Evolutionary conservation across 2,113 vertebrate species (phyloP).

Genomic region (Solenodon paradoxus): DNA sequence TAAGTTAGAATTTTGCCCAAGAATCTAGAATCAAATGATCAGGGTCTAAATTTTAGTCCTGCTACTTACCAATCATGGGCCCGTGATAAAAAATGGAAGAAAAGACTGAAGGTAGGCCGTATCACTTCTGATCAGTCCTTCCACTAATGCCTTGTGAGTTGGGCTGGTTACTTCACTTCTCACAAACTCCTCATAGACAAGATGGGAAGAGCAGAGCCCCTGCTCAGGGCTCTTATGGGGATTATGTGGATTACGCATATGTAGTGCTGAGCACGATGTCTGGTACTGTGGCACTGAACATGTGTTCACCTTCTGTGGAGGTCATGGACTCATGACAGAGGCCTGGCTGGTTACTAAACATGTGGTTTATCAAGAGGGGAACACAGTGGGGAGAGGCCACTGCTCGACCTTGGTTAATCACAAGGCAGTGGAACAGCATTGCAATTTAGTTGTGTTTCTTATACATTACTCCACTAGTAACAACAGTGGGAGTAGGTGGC

Average conservation of each 20-base stretch:
- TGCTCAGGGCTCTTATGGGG: background rate
- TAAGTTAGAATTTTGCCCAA: background rate
- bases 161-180: background rate
- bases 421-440: rapidly evolving
- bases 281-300: background rate
- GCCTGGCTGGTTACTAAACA: background rate
- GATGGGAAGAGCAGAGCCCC: background rate
- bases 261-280: background rate
- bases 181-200: background rate
- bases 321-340: background rate
- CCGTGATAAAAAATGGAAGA: background rate
- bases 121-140: background rate
- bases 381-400: no score
- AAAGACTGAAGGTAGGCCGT: background rate
- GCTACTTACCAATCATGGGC: background rate
- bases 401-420: no score
- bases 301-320: background rate
- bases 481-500: rapidly evolving
- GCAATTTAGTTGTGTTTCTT: background rate
- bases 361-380: no score
- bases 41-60: background rate
- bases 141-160: background rate
- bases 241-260: rapidly evolving
- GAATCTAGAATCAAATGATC: background rate
- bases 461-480: background rate